Evolutionary conservation across 2,113 vertebrate genomes (phyloP).

Genomic region (Oreochromis tanganicae): DNA sequence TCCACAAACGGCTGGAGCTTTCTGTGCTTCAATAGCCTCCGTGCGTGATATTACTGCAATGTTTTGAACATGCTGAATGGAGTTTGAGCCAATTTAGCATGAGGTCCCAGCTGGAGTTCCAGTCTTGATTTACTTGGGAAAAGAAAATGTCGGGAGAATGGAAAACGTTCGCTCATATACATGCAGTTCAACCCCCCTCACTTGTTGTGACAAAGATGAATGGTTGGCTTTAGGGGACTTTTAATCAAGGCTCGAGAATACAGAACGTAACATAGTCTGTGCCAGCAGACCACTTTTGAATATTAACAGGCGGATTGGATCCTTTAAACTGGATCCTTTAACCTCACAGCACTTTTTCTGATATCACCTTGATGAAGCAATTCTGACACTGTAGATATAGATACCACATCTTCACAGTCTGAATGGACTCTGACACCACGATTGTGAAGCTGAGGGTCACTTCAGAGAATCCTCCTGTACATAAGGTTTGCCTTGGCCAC

Average conservation of each 20-base stretch:
- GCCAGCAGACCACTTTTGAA: slow-evolving; percentile 49
- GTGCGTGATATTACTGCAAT: slow-evolving; percentile 29
- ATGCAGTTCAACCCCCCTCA: slow-evolving; percentile 25
- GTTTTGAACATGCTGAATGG: slow-evolving; percentile 9
- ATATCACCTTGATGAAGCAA: neutral
- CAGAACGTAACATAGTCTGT: neutral
- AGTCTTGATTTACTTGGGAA: slow-evolving; percentile 38
- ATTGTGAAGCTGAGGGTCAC: neutral
- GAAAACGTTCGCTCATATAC: slow-evolving; percentile 38
- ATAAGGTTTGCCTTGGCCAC: neutral
- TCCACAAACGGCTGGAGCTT: slow-evolving; percentile 43
- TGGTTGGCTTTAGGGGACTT: slow-evolving; percentile 25
- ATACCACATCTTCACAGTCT: neutral
- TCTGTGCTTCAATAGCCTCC: slow-evolving; percentile 2
- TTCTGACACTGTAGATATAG: neutral
- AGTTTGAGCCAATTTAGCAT: slow-evolving; percentile 6
- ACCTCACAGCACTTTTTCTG: neutral
- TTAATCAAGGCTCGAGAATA: slow-evolving; percentile 40
- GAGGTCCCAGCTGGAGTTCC: slow-evolving; percentile 12
- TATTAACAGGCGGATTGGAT: slow-evolving; percentile 7
- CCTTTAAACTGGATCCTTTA: neutral
- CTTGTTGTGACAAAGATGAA: slow-evolving; percentile 42
- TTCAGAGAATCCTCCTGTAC: neutral
- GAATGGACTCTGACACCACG: neutral
- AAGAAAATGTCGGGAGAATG: slow-evolving; percentile 32